These are phyloP conservation scores for Drosophila lacteicornis DNA, from an alignment of 1,140 invertebrate genomes.

Conservation along the genomic window DNA sequence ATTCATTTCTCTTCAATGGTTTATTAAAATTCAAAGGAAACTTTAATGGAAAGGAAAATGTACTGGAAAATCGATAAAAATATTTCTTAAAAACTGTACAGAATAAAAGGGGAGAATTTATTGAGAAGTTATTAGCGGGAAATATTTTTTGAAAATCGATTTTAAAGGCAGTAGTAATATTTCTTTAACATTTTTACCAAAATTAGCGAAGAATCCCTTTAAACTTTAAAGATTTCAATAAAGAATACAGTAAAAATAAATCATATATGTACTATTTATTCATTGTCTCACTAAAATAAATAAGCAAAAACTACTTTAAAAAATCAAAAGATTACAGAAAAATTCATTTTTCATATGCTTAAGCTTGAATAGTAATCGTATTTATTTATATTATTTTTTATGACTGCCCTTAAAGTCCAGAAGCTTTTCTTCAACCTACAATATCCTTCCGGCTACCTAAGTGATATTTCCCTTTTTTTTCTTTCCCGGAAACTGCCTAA, in stretches of 20 bases:
- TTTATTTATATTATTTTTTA: background rate
- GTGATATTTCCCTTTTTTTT: conserved; percentile 4
- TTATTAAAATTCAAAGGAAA: background rate
- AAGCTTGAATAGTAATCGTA: background rate
- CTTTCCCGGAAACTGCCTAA: conserved; percentile 10
- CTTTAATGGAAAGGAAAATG: background rate
- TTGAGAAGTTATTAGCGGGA: background rate
- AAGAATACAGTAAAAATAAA: no score
- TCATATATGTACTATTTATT: no score
- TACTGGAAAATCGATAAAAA: background rate
- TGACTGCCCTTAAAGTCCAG: background rate
- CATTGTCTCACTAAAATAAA: background rate
- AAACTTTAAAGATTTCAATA: background rate
- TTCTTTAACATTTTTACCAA: background rate
- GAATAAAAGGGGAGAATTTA: no score
- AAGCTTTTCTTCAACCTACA: background rate
- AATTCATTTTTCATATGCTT: background rate
- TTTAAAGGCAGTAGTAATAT: no score
- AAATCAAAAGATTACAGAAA: no score
- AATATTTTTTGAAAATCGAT: background rate
- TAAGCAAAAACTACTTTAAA: background rate
- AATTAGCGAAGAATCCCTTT: background rate
- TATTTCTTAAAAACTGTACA: background rate
- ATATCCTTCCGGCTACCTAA: background rate
- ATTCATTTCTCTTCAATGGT: background rate